phyloP scores from a whole-genome alignment of 1,140 invertebrate genomes.

The Antheraea mylitta region DNA sequence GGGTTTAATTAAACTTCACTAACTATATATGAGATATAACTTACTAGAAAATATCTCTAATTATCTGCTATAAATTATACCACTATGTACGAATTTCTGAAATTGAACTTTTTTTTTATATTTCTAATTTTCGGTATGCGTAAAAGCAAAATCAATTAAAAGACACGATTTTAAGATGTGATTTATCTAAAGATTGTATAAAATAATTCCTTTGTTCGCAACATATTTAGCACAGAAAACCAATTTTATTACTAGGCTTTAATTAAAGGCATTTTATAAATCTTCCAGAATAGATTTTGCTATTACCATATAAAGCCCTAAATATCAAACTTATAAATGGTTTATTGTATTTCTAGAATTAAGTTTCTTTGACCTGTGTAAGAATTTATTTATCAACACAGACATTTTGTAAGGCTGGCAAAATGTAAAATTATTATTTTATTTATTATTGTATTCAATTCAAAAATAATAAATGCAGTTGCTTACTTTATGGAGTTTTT shows the following conservation, averaged over 20 bases:
- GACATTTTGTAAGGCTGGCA: constrained; percentile 72
- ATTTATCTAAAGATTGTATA: neutral
- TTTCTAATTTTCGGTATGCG: neutral
- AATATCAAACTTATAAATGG: too few species aligned
- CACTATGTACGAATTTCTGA: too few species aligned
- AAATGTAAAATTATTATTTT: constrained; percentile 55
- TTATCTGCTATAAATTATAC: neutral
- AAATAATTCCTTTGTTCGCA: neutral
- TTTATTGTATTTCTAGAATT: too few species aligned
- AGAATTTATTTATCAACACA: neutral
- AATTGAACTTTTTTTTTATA: neutral
- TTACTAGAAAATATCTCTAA: neutral
- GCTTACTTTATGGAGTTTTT: constrained; percentile 43
- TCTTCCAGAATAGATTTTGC: too few species aligned
- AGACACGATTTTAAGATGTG: too few species aligned
- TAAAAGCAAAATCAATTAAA: neutral
- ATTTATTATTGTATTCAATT: constrained; percentile 37
- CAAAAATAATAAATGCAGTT: constrained; percentile 62
- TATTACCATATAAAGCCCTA: too few species aligned
- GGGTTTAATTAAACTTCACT: neutral
- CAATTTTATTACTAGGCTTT: too few species aligned
- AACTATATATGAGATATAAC: neutral
- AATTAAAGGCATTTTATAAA: too few species aligned
- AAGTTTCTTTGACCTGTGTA: neutral
- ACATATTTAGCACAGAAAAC: neutral